Evolutionary conservation across 2,888 invertebrate species (phyloP).

Genomic region (Cheilosia urbana): DNA sequence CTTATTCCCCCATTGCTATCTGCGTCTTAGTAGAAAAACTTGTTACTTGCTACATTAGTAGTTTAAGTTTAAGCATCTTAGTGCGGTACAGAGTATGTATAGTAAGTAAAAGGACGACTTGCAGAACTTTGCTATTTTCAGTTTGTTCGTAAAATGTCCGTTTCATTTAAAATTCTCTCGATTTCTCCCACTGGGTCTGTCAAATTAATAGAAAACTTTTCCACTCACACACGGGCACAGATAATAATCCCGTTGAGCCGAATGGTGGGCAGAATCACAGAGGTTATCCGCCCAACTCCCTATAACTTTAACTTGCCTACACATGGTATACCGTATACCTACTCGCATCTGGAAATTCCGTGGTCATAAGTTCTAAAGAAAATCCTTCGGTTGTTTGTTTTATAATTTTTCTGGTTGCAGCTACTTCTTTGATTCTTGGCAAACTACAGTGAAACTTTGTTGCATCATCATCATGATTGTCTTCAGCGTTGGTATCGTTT

Average conservation of each 20-base stretch:
- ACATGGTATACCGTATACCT: not conserved
- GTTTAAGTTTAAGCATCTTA: slow-evolving; percentile 66
- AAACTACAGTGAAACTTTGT: slow-evolving; percentile 66
- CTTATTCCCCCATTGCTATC: not conserved
- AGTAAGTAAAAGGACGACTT: slow-evolving; percentile 38
- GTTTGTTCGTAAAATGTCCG: slow-evolving; percentile 24
- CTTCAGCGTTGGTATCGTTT: slow-evolving; percentile 30
- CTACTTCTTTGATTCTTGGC: slow-evolving; percentile 42
- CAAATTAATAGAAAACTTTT: slow-evolving; percentile 71
- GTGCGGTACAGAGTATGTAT: not conserved
- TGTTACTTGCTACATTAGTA: slow-evolving; percentile 67
- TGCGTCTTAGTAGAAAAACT: slow-evolving; percentile 37
- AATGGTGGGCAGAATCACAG: not conserved
- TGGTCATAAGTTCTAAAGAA: slow-evolving; percentile 46
- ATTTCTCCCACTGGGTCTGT: slow-evolving; percentile 42
- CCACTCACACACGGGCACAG: slow-evolving; percentile 1
- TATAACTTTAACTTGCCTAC: slow-evolving; percentile 16
- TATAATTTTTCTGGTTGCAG: slow-evolving; percentile 9
- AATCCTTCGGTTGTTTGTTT: slow-evolving; percentile 45
- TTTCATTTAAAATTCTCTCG: slow-evolving; percentile 60
- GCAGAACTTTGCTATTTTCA: slow-evolving; percentile 17
- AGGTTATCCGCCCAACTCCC: not conserved
- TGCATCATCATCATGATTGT: slow-evolving; percentile 37
- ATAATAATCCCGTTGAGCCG: slow-evolving; percentile 7
- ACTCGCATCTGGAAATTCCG: slow-evolving; percentile 2